These are phyloP conservation scores for Manacus vitellinus DNA, from an alignment of 2,113 vertebrate genomes.

Conservation along the genomic window DNA sequence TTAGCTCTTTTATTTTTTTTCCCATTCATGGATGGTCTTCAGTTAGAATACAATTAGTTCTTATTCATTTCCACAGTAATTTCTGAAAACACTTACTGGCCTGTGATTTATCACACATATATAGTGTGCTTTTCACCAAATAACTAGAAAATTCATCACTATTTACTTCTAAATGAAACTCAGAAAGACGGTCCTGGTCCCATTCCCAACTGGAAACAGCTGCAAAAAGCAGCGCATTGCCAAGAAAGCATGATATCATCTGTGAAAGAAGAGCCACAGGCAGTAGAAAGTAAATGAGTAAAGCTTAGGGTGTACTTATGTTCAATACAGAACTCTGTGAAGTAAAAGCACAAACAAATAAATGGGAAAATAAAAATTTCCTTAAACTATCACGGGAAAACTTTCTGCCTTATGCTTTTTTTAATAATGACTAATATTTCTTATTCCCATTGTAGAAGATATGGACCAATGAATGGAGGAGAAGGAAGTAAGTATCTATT, in stretches of 20 bases:
- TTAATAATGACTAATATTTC: neutral
- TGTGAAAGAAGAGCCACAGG: neutral
- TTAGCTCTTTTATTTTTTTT: neutral
- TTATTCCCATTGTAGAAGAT: neutral
- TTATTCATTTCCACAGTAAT: neutral
- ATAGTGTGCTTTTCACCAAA: neutral
- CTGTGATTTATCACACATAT: neutral
- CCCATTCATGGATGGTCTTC: neutral
- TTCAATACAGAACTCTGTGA: neutral
- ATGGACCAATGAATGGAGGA: neutral
- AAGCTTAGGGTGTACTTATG: neutral
- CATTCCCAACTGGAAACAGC: neutral
- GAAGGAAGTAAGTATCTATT: neutral
- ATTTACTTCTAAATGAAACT: neutral
- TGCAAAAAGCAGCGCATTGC: neutral
- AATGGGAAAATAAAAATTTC: neutral
- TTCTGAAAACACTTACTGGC: neutral
- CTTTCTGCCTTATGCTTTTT: neutral
- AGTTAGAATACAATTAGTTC: neutral
- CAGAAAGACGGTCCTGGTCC: neutral
- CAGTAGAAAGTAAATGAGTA: neutral
- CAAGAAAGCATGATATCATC: neutral
- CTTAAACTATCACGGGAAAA: neutral
- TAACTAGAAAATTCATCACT: neutral
- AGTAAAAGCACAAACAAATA: neutral